phyloP scores from a whole-genome alignment of 1,140 invertebrate genomes.

The Myzus persicae region DNA sequence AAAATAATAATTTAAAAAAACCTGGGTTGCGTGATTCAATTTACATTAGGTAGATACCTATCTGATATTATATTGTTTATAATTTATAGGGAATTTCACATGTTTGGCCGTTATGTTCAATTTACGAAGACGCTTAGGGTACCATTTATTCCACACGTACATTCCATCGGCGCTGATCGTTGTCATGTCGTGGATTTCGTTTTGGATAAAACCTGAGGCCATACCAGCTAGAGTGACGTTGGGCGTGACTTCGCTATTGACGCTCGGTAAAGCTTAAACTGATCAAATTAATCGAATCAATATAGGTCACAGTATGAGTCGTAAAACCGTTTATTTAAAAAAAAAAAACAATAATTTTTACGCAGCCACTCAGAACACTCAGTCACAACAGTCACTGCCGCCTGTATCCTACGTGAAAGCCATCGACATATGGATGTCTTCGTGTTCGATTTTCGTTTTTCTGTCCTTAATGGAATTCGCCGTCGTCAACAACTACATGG shows the following conservation, averaged over 20 bases:
- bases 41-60: too few relatives aligned
- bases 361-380: constrained; percentile 85
- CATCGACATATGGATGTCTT: constrained; percentile 93
- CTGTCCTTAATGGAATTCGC: constrained; percentile 92
- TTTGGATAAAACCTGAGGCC: constrained; percentile 92
- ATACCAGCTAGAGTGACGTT: constrained; percentile 83
- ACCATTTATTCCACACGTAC: constrained; percentile 90
- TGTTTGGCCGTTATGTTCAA: constrained; percentile 87
- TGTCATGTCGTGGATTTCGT: constrained; percentile 92
- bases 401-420: constrained; percentile 91
- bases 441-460: constrained; percentile 91
- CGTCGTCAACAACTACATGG: constrained; percentile 91
- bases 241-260: constrained; percentile 84
- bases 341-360: constrained; percentile 17
- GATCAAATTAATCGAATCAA: not conserved
- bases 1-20: not conserved
- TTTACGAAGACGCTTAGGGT: constrained; percentile 80
- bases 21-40: not conserved
- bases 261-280: constrained; percentile 70
- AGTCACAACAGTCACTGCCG: constrained; percentile 87
- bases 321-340: too few relatives aligned
- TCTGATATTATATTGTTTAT: constrained; percentile 54
- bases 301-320: not conserved
- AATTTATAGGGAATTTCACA: constrained; percentile 79
- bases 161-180: constrained; percentile 89